Base-by-base conservation (phyloP, 2,797 vertebrate species). In the Cyprinella venusta region DNA sequence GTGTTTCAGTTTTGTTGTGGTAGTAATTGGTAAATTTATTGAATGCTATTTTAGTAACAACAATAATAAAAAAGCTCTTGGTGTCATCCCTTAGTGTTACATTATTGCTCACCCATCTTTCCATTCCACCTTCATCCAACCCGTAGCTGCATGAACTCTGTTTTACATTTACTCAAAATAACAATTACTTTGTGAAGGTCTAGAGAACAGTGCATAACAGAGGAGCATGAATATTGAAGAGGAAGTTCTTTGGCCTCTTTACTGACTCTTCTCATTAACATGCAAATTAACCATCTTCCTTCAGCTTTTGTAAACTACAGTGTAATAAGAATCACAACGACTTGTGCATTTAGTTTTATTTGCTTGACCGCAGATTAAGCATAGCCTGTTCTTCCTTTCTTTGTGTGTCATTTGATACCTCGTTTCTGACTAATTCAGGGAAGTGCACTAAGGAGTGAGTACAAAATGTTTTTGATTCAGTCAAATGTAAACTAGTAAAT, bases 151-250 rank as follows among this genome's bases (percentile, higher is more conserved):
- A 77, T 68, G 42, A 79, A 70, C 76, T 82, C 79, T 64, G 70
- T 83, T 83, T 80, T 87, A 50, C 68, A 59, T 77, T 75, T 59
- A 65, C n/a, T 80, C 54, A 16, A 80, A 89, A 85, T 83, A 86
- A 86, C 81, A 86, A 86, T 90, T 83, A 84, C 67, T 61, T 80
- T 76, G 56, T 56, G 79, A 85, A 78, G 83, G 88, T 70, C 88
- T 61, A 70, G 52, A 77, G 33, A 89, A 75, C 84, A 48, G 80
- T 75, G 76, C 79, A 85, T 68, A 87, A 86, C 88, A 91, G 85
- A 88, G 87, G 84, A 88, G 88, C 89, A 93, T 93, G 90, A 94
- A 94, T 94, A 93, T 94, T 90, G 89, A 94, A 90, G 87, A 90
- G 87, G 86, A 89, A 80, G 88, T 81, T 87, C 88, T 92, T 91